Percentiles rank a stretch among this genome's conserved stretches.
Conservation (phyloP, 1,140 invertebrate species). For the Schlechtendalia chinensis region DNA sequence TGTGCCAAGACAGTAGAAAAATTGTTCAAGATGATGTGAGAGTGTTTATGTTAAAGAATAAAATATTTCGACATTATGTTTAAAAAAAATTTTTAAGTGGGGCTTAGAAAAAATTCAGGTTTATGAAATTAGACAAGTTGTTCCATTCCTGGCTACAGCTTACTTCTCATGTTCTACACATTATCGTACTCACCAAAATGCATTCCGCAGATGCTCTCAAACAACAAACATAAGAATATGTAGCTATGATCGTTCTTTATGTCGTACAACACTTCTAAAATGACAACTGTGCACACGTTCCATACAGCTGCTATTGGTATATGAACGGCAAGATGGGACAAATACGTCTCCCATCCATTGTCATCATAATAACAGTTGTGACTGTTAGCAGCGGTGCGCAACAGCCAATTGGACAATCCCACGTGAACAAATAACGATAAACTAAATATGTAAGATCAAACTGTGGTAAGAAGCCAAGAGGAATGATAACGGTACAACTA, state of each 20-base stretch:
- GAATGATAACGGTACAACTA: too few relatives aligned
- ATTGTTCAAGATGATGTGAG: too few relatives aligned
- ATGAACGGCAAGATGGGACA: neutral
- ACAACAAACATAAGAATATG: neutral
- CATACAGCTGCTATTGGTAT: neutral
- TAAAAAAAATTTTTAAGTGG: too few relatives aligned
- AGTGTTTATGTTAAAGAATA: too few relatives aligned
- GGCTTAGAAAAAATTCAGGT: too few relatives aligned
- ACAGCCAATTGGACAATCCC: neutral
- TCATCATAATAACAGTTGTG: neutral
- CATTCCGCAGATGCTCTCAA: conserved; percentile 9
- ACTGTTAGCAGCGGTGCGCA: too few relatives aligned
- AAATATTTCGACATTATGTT: too few relatives aligned
- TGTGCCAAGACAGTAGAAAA: too few relatives aligned
- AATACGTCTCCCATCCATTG: neutral
- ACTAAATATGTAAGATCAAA: neutral
- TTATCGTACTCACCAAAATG: neutral
- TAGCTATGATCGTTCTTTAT: neutral
- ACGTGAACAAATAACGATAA: neutral
- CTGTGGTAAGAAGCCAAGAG: too few relatives aligned
- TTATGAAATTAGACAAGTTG: too few relatives aligned
- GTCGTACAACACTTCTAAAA: neutral
- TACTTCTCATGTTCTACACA: too few relatives aligned
- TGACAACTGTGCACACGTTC: neutral
- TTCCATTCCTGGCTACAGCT: too few relatives aligned